Evolutionary conservation across 2,113 vertebrate genomes (phyloP), one percentile per base, ranked within the genome.

Genomic region (Hippocampus abdominalis): DNA sequence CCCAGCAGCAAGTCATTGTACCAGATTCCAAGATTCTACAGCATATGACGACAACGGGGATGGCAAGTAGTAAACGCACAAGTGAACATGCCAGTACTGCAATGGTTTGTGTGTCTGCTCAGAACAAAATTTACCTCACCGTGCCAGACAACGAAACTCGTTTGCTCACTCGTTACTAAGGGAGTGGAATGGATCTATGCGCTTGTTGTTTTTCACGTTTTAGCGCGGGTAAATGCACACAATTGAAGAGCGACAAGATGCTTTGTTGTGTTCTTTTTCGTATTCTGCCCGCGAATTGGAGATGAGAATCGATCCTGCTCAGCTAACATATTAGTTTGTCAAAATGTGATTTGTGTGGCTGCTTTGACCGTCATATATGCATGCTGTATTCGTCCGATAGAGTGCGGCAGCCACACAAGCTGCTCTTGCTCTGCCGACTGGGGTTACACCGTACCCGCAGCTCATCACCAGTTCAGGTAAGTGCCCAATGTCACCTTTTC

Each of bases 321-420:
- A 18, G 5, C 18, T 49, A 1, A 18, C 48, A 49, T 20, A 18
- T 0, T 20, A 21, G 18, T 49, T 49, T 49, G 4, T 20, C 18
- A 49, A 49, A 20, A 20, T 44, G 39, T 2, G 10, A 32, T 73
- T 15, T 68, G 44, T 44, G 63, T 44, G 11, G 57, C 1, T 69
- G n/a, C 21, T 11, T 11, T 54, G 3, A 53, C 51, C n/a, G 18
- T 40, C 32, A 5, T 12, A 62, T 10, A 3, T 39, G 27, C 10
- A 36, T 49, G 12, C 76, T 81, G 15, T 64, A 57, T 64, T 78
- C 54, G 64, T 73, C 51, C 90, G 86, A 77, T 88, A 99, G 97
- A 99, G 96, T 90, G 95, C 97, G 83, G 96, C 97, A 84, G 96
- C 97, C n/a, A 95, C 96, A 8, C 95, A 96, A 69, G 96, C 97